These are phyloP conservation scores for Molanna angustata DNA, from an alignment of 2,888 invertebrate genomes.

Conservation along the genomic window DNA sequence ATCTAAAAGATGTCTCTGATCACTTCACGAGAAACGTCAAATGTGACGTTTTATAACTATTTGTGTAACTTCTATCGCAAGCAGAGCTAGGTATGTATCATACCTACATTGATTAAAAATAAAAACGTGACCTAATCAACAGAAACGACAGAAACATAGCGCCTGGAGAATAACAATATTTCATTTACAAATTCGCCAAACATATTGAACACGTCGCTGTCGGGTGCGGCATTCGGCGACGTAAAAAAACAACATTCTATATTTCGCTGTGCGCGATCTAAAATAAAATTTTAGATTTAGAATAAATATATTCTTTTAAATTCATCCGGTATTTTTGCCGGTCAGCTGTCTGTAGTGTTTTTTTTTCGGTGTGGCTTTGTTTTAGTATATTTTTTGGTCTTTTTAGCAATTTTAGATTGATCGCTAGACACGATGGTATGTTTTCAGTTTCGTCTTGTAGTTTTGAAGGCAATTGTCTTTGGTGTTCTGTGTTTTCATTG, in stretches of 20 bases:
- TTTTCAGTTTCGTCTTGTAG: slow-evolving; percentile 10
- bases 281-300: too few species aligned
- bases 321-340: slow-evolving; percentile 17
- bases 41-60: too few species aligned
- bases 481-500: too few species aligned
- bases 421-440: slow-evolving; percentile 14
- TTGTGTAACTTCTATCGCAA: too few species aligned
- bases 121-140: slow-evolving; percentile 22
- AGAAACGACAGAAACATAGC: slow-evolving; percentile 2
- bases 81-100: slow-evolving; percentile 14
- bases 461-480: background rate
- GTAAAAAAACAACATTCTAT: slow-evolving; percentile 6
- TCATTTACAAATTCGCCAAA: slow-evolving; percentile 11
- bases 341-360: slow-evolving; percentile 7
- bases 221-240: slow-evolving; percentile 16
- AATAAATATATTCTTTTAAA: too few species aligned
- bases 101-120: slow-evolving; percentile 20
- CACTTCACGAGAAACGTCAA: too few species aligned
- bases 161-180: background rate
- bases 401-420: background rate
- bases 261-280: slow-evolving; percentile 6
- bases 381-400: slow-evolving; percentile 5
- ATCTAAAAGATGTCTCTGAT: too few species aligned
- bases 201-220: slow-evolving; percentile 7
- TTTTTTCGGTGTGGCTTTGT: slow-evolving; percentile 6